phyloP scores from a whole-genome alignment of 2,113 vertebrate species.

The Pseudopipra pipra region DNA sequence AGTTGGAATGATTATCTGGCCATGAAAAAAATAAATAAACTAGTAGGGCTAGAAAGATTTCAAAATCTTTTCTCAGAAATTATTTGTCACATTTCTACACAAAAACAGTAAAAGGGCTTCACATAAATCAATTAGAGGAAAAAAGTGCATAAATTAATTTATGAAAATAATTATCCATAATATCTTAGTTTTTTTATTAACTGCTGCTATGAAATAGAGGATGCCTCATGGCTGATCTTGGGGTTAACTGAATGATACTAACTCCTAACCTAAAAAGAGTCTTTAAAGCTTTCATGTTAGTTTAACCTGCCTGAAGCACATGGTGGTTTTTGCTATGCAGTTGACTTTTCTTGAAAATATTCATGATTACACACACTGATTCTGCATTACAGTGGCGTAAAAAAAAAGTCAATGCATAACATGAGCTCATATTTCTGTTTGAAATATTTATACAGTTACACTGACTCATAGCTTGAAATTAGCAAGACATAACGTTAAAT shows the following conservation, averaged over 20 bases:
- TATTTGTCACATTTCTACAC: not conserved
- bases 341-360: not conserved
- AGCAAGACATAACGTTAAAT: fast-evolving
- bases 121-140: fast-evolving
- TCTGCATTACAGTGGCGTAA: not conserved
- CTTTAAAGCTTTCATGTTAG: not conserved
- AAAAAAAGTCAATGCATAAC: not conserved
- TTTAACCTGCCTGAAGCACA: not conserved
- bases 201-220: not conserved
- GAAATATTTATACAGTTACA: not conserved
- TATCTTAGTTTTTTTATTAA: not conserved
- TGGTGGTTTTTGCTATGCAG: not conserved
- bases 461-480: not conserved
- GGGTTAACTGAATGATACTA: not conserved
- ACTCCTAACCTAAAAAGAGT: not conserved
- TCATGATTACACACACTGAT: not conserved
- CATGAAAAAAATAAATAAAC: not conserved
- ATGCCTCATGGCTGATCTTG: not conserved
- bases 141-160: not conserved
- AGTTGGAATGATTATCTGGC: not conserved
- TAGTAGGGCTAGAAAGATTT: not conserved
- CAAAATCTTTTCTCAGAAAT: not conserved
- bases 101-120: not conserved
- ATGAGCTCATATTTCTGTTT: not conserved
- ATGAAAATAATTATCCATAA: not conserved